Conservation (phyloP, 1,140 invertebrate species). For the Lysiphlebus fabarum region DNA sequence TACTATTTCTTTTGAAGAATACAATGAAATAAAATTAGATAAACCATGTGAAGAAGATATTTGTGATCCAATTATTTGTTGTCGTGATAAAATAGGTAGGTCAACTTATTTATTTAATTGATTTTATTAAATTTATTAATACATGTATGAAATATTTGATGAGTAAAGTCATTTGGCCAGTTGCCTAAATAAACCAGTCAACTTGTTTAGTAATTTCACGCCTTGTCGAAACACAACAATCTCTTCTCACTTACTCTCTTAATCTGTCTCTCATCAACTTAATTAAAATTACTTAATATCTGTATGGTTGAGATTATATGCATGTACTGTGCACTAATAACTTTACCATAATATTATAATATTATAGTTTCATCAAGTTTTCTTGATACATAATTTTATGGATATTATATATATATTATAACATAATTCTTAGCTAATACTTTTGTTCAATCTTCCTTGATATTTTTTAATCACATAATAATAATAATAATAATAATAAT, state of each 20-base stretch:
- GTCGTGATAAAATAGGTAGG: conserved; percentile 16
- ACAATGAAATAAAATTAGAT: conserved; percentile 8
- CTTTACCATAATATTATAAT: too few species aligned
- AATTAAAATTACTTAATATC: conserved; percentile 1
- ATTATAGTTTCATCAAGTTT: too few species aligned
- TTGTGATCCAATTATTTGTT: conserved; percentile 23
- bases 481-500: too few species aligned
- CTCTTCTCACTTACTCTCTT: neutral
- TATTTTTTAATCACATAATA: too few species aligned
- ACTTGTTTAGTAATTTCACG: conserved; percentile 16
- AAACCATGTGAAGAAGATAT: conserved; percentile 20
- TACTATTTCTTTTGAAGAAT: neutral
- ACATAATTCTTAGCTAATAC: too few species aligned
- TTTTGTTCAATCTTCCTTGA: too few species aligned
- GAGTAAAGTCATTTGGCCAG: conserved; percentile 9
- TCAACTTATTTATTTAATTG: neutral
- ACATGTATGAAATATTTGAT: neutral
- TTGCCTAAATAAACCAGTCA: conserved; percentile 14
- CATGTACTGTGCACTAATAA: too few species aligned
- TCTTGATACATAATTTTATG: too few species aligned
- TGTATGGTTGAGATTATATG: neutral
- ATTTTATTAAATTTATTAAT: neutral
- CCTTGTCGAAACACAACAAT: neutral
- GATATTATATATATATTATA: too few species aligned
- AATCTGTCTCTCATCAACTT: conserved; percentile 5